Base-by-base conservation (phyloP, 2,888 invertebrate species). In the Polydesmus complanatus region DNA sequence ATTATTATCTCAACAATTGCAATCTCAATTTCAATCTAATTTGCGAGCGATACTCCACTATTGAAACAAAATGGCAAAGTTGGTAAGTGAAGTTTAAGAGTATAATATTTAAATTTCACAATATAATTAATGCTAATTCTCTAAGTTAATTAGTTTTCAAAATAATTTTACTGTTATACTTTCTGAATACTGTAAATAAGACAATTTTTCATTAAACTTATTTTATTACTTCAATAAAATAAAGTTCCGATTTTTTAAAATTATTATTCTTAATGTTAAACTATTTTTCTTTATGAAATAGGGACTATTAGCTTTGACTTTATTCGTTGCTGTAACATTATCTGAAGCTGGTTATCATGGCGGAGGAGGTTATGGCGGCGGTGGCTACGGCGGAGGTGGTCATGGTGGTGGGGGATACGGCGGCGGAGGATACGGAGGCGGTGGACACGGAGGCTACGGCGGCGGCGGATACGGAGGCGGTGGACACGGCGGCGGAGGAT, bases 281-380 rank as follows among this genome's bases (percentile, higher is more conserved):
- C 50, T 52, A 25, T 8, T 49, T 52, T 58, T n/a, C n/a, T n/a
- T n/a, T n/a, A n/a, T n/a, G n/a, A n/a, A 14, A 37, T 14, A 37
- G 37, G 37, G 37, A 8, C 14, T 37, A 37, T 5, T 37, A 5
- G 37, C 37, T 37, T 37, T 37, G 14, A 14, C 37, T 37, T 37
- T 37, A 14, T 37, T 37, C 8, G 37, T 37, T 37, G 37, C 37
- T 14, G 37, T 37, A 5, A 8, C 8, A 5, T 37, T 37, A 14
- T 5, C 37, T 37, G 37, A 37, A 37, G 37, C 37, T 14, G 37
- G 37, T 8, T 37, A 37, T 37, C 14, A 37, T 14, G 64, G 64
- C 22, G 64, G 62, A 51, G 55, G 56, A 21, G 64, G 62, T 51
- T 58, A 62, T 50, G 69, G 70, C 53, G 61, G 62, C 11, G 64